Percentiles rank a stretch among this genome's conserved stretches.
Conservation (phyloP, 2,113 vertebrate genomes). For the Prietella phreatophila region DNA sequence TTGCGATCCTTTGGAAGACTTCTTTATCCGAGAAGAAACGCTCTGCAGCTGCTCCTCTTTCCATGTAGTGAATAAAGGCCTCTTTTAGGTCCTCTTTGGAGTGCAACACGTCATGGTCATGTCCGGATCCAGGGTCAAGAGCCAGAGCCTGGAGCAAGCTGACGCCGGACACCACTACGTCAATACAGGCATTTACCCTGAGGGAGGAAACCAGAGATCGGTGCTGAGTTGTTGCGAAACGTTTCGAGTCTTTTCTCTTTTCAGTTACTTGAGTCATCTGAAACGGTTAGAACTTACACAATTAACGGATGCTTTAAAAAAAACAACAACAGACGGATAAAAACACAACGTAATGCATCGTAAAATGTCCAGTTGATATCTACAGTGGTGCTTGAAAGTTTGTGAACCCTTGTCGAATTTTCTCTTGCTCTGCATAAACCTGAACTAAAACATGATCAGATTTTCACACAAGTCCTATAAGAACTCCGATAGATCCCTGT, state of each 20-base stretch:
- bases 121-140: conserved; percentile 72
- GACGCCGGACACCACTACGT: conserved; percentile 91
- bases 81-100: conserved; percentile 83
- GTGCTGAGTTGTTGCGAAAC: background rate
- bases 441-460: no score
- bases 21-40: conserved; percentile 87
- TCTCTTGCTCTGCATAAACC: no score
- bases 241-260: background rate
- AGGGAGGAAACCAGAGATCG: background rate
- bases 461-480: no score
- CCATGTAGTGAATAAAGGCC: conserved; percentile 87
- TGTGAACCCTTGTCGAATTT: no score
- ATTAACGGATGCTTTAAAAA: background rate
- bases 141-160: conserved; percentile 86
- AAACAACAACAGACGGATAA: no score
- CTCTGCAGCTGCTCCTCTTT: conserved; percentile 87
- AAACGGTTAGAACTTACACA: background rate
- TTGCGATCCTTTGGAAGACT: conserved; percentile 80
- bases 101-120: conserved; percentile 79
- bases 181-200: conserved; percentile 95
- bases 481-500: no score
- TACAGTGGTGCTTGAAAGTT: no score
- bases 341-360: background rate
- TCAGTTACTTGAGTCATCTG: background rate
- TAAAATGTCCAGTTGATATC: background rate